phyloP scores from a whole-genome alignment of 2,113 vertebrate species.

The Mesembrinibis cayennensis region DNA sequence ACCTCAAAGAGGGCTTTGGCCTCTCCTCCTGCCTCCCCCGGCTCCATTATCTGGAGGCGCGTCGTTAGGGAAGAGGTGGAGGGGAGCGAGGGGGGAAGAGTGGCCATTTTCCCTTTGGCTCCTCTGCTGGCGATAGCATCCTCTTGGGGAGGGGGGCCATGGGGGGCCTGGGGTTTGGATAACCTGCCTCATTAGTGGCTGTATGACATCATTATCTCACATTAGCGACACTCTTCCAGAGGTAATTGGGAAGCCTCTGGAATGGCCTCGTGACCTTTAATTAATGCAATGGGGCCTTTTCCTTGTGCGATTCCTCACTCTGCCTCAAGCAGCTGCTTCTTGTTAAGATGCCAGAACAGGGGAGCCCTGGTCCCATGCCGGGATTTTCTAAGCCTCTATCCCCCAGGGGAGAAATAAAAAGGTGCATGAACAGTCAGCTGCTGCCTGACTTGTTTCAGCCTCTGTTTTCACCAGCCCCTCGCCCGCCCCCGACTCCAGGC shows the following conservation, averaged over 20 bases:
- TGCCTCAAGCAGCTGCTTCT: constrained; percentile 55
- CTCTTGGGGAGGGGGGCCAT: neutral
- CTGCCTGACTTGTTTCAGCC: constrained; percentile 5
- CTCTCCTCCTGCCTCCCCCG: neutral
- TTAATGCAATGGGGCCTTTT: constrained; percentile 45
- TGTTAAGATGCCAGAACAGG: constrained; percentile 62
- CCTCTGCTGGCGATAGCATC: neutral
- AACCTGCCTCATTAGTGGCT: constrained; percentile 65
- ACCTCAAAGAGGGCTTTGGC: neutral
- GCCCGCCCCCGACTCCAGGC: neutral
- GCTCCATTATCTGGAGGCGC: neutral
- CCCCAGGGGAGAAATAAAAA: constrained; percentile 20
- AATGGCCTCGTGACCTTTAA: constrained; percentile 64
- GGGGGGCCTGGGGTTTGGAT: constrained; percentile 7
- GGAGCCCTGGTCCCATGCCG: neutral
- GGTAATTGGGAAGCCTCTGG: constrained; percentile 70
- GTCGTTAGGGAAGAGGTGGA: neutral
- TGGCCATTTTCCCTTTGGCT: neutral
- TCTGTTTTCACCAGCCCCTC: neutral
- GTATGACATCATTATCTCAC: constrained; percentile 72
- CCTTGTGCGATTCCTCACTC: neutral
- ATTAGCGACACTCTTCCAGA: constrained; percentile 61
- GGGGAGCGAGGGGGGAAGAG: neutral
- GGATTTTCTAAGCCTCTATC: neutral
- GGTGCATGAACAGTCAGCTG: constrained; percentile 17